These are phyloP conservation scores for Aphodius sticticus DNA, from an alignment of 2,888 invertebrate genomes.

Conservation along the genomic window DNA sequence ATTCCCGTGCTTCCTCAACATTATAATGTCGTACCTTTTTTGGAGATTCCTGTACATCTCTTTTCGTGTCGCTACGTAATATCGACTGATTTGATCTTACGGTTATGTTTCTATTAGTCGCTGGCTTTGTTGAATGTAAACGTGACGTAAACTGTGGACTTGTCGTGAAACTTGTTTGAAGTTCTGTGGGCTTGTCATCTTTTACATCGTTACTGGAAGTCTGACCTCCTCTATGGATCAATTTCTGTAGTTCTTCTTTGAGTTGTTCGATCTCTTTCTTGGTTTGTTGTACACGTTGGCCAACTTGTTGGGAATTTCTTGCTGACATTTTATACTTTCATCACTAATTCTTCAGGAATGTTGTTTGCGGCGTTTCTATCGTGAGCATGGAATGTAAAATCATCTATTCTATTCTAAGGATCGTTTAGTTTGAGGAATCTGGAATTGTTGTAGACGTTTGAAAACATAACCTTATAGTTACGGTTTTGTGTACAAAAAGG, in stretches of 20 bases:
- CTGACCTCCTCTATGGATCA: constrained; percentile 50
- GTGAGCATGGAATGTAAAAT: constrained; percentile 13
- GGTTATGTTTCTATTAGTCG: constrained; percentile 29
- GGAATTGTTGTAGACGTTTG: neutral
- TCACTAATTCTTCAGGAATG: neutral
- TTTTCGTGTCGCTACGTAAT: constrained; percentile 17
- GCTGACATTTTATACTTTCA: constrained; percentile 35
- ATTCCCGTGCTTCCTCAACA: constrained; percentile 63
- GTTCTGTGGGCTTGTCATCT: constrained; percentile 23
- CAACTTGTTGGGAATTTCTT: constrained; percentile 42
- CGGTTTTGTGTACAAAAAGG: neutral
- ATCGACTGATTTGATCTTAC: constrained; percentile 12
- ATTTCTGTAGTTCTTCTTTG: constrained; percentile 53
- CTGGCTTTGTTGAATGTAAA: constrained; percentile 15
- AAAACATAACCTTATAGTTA: neutral
- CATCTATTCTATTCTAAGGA: neutral
- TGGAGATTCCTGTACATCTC: constrained; percentile 35
- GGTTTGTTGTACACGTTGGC: constrained; percentile 46
- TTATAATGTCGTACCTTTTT: constrained; percentile 57
- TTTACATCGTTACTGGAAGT: constrained; percentile 31
- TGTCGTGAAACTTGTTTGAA: constrained; percentile 7
- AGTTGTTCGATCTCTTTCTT: constrained; percentile 55
- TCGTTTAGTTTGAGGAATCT: neutral
- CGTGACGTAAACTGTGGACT: neutral
- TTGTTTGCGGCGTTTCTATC: neutral